Base-by-base conservation (phyloP, 2,113 vertebrate species). In the Dicerorhinus sumatrensis region DNA sequence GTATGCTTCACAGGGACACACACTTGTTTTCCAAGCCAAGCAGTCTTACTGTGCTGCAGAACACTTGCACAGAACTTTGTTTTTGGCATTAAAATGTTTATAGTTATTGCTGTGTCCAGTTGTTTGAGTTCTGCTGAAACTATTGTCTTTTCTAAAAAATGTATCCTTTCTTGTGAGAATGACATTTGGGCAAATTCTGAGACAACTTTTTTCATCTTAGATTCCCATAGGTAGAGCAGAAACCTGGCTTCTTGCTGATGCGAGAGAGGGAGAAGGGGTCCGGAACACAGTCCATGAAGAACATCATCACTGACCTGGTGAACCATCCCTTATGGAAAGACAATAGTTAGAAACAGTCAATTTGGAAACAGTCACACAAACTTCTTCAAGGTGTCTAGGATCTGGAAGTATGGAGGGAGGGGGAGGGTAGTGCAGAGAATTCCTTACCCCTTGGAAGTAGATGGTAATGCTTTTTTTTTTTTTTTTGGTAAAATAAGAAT, bases 21-120 rank as follows among this genome's bases (percentile, higher is more conserved):
- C 13, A 13, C 87, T 90, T 2, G 46, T 89, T 75, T 69, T 89
- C 95, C 56, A 13, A 62, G 86, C 83, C 56, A 27, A 27, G 65
- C 2, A 6, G 8, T 9, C 80, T 67, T 23, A 17, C 33, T n/a
- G 14, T 46, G 8, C 31, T 16, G 8, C 25, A 31, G 70, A 60
- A 84, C 96, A 92, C 31, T 23, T 29, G 86, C 94, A 83, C 93
- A 97, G 27, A 23, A 83, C 80, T 89, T 86, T 80, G 69, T 80
- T 96, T 97, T 69, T 21, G 88, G 42, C 92, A 98, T 96, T 97
- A 98, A 98, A 97, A 90, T 69, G 70, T 98, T 98, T 97, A 88
- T 70, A 95, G 65, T 76, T 48, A 73, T 4, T 27, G 10, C 60
- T 62, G 89, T 70, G 51, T 91, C 76, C 2, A 0, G 72, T 77